A percentile compares a stretch with the other conserved stretches of the same genome.
Evolutionary conservation across 1,140 invertebrate species (phyloP).

Genomic region (Drosophila bifasciata): DNA sequence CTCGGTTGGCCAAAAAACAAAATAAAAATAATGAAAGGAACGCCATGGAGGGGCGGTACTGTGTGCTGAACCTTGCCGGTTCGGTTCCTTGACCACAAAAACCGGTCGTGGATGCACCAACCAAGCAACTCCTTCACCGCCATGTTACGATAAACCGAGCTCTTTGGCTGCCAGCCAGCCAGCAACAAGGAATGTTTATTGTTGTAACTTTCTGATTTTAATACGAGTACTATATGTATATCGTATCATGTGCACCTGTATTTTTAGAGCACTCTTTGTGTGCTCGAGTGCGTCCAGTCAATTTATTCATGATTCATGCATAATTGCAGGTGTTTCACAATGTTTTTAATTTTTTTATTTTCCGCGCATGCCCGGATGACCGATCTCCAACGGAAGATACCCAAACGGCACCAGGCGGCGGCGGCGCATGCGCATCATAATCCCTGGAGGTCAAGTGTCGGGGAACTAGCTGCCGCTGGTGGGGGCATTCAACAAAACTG

Average conservation of each 20-base stretch:
- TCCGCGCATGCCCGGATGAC: too few relatives aligned
- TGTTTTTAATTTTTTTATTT: conserved; percentile 10
- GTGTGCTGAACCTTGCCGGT: not conserved
- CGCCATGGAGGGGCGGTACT: too few relatives aligned
- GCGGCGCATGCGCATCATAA: conserved; percentile 13
- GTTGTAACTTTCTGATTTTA: conserved; percentile 25
- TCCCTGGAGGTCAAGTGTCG: conserved; percentile 49
- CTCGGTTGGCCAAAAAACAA: not conserved
- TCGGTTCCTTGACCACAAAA: conserved; percentile 11
- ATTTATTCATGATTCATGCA: conserved; percentile 62
- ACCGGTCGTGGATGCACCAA: conserved; percentile 28
- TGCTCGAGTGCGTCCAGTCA: conserved; percentile 30
- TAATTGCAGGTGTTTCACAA: conserved; percentile 60
- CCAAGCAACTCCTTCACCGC: conserved; percentile 5
- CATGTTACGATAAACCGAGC: not conserved
- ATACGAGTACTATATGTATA: not conserved
- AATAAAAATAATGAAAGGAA: conserved; percentile 1
- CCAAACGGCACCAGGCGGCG: conserved; percentile 2
- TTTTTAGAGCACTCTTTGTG: conserved; percentile 31
- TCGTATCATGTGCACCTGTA: conserved; percentile 3
- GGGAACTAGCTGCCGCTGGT: conserved; percentile 20
- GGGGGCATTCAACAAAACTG: conserved; percentile 11
- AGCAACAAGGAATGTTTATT: conserved; percentile 8
- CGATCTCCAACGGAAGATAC: conserved; percentile 5
- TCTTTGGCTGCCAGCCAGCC: conserved; percentile 8